Evolutionary conservation across 1,140 invertebrate genomes (phyloP).

Genomic region (Nephila pilipes): DNA sequence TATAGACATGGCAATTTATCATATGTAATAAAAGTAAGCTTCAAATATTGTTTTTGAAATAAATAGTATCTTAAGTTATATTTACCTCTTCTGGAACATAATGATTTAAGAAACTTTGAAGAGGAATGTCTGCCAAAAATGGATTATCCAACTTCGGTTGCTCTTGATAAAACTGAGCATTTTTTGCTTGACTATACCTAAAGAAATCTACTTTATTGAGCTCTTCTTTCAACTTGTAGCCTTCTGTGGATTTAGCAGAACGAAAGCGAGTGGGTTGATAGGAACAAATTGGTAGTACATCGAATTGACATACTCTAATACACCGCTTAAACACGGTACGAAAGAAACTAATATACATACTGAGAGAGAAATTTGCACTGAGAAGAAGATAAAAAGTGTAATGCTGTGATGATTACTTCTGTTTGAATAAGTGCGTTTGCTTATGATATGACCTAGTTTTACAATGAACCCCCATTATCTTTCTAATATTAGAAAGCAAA

Average conservation of each 20-base stretch:
- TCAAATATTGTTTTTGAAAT: too few species aligned
- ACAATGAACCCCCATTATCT: too few species aligned
- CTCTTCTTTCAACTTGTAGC: neutral
- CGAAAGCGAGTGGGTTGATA: neutral
- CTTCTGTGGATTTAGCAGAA: neutral
- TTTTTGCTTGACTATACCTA: slow-evolving; percentile 51
- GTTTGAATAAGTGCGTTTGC: too few species aligned
- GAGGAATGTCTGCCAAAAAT: slow-evolving; percentile 80
- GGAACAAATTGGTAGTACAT: neutral
- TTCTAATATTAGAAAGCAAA: too few species aligned
- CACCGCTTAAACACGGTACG: neutral
- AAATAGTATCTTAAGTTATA: neutral
- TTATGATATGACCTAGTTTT: too few species aligned
- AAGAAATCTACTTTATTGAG: neutral
- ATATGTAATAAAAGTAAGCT: too few species aligned
- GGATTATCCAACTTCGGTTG: slow-evolving; percentile 80
- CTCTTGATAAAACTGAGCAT: slow-evolving; percentile 81
- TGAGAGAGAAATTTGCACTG: slow-evolving; percentile 79
- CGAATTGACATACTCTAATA: neutral
- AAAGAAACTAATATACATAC: neutral
- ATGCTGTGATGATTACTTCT: too few species aligned
- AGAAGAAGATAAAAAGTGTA: too few species aligned
- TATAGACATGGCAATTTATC: too few species aligned
- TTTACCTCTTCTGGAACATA: slow-evolving; percentile 80
- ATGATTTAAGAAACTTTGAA: slow-evolving; percentile 80